These are phyloP conservation scores for Marasmarcha lunaedactyla DNA, from an alignment of 2,888 invertebrate genomes.

Conservation along the genomic window DNA sequence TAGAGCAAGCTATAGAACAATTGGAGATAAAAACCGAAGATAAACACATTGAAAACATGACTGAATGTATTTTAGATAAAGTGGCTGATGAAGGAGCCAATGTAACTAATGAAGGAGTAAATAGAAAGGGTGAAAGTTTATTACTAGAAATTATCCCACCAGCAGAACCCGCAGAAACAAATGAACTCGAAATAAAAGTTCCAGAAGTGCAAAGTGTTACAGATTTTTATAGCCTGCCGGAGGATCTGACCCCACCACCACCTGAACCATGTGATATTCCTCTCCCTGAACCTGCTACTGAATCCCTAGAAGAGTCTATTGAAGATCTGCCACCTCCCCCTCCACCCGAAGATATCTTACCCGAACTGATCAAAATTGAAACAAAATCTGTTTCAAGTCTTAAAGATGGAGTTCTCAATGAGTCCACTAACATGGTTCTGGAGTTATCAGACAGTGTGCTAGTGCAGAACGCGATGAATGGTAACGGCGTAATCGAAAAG, in stretches of 20 bases:
- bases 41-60: too few relatives aligned
- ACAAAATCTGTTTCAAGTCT: background rate
- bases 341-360: conserved; percentile 23
- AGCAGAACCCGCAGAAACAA: background rate
- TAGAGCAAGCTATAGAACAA: too few relatives aligned
- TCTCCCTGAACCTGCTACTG: conserved; percentile 5
- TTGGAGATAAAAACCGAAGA: too few relatives aligned
- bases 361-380: conserved; percentile 10
- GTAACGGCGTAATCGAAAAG: conserved; percentile 1
- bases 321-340: conserved; percentile 34
- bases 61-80: too few relatives aligned
- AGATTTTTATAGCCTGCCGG: too few relatives aligned
- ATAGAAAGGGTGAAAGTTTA: background rate
- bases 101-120: too few relatives aligned
- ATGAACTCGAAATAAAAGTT: background rate
- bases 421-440: background rate
- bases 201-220: background rate
- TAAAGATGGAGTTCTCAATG: too few relatives aligned
- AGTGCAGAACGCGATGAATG: conserved; percentile 16
- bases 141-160: background rate
- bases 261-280: background rate
- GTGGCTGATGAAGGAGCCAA: too few relatives aligned
- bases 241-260: conserved; percentile 1
- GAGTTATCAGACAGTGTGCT: conserved; percentile 15
- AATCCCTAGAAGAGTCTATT: conserved; percentile 16